A percentile compares a stretch with the other conserved stretches of the same genome.
Conservation (phyloP, 2,113 vertebrate species). For the Eubucco bourcierii region DNA sequence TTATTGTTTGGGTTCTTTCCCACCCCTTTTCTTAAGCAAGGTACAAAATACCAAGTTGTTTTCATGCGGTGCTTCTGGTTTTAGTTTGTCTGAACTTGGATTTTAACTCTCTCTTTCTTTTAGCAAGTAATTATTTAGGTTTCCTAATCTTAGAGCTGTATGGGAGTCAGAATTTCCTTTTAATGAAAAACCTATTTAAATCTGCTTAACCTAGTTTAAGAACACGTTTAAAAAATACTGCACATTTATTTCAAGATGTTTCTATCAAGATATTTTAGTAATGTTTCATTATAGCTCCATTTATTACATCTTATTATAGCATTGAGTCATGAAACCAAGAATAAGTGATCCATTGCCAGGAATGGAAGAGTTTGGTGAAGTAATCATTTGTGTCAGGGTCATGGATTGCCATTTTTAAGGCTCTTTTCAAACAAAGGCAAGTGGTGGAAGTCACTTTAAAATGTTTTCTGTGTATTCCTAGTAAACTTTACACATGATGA, state of each 20-base stretch:
- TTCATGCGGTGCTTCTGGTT: neutral
- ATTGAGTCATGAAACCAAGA: conserved; percentile 49
- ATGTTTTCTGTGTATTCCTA: neutral
- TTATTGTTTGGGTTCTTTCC: neutral
- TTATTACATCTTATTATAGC: conserved; percentile 45
- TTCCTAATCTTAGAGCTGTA: neutral
- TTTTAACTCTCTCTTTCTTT: neutral
- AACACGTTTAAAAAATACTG: neutral
- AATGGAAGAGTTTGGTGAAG: neutral
- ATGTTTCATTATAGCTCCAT: conserved; percentile 8
- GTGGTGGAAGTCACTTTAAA: neutral
- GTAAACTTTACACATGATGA: neutral
- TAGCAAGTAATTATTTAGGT: neutral
- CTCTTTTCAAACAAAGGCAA: neutral
- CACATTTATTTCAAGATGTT: conserved; percentile 38
- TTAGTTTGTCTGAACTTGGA: neutral
- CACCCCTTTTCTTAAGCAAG: neutral
- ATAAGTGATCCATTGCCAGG: neutral
- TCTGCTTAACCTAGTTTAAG: neutral
- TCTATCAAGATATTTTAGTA: conserved; percentile 36
- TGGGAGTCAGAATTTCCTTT: neutral
- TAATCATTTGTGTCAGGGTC: neutral
- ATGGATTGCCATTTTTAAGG: neutral
- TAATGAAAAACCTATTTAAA: neutral
- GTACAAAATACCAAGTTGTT: neutral